Evolutionary conservation across 2,113 vertebrate genomes (phyloP).

Genomic region (Cephalopterus ornatus): DNA sequence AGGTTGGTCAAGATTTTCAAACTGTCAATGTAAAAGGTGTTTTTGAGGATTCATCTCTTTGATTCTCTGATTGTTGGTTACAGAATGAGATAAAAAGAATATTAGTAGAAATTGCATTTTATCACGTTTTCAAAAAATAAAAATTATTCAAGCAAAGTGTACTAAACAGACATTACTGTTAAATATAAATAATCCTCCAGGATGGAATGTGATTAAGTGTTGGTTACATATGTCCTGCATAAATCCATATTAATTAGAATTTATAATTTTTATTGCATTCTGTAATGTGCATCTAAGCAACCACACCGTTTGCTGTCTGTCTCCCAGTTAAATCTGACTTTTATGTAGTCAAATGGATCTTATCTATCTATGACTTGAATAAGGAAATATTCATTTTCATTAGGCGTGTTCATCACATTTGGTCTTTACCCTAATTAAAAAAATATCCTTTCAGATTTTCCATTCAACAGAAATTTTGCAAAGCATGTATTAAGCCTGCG

Average conservation of each 20-base stretch:
- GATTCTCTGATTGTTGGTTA: background rate
- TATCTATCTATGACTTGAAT: background rate
- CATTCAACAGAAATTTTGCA: background rate
- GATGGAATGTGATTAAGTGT: background rate
- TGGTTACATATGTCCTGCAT: background rate
- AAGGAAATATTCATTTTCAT: background rate
- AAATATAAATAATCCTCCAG: background rate
- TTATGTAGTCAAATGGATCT: background rate
- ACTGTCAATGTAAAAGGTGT: background rate
- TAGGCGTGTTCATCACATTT: background rate
- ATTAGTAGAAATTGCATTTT: background rate
- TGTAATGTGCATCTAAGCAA: background rate
- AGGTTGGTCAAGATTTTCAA: background rate
- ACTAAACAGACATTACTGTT: background rate
- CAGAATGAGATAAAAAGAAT: background rate
- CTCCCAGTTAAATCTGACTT: background rate
- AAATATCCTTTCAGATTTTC: background rate
- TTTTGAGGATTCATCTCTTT: background rate
- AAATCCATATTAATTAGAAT: slow-evolving; percentile 15
- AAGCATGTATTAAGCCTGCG: background rate
- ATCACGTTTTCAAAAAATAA: background rate
- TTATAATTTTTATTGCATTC: background rate
- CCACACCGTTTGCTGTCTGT: background rate
- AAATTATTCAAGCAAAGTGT: background rate
- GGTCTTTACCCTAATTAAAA: background rate